Evolutionary conservation across 1,140 invertebrate genomes (phyloP), one percentile per base, ranked within the genome.

Genomic region (Heterodera schachtii): DNA sequence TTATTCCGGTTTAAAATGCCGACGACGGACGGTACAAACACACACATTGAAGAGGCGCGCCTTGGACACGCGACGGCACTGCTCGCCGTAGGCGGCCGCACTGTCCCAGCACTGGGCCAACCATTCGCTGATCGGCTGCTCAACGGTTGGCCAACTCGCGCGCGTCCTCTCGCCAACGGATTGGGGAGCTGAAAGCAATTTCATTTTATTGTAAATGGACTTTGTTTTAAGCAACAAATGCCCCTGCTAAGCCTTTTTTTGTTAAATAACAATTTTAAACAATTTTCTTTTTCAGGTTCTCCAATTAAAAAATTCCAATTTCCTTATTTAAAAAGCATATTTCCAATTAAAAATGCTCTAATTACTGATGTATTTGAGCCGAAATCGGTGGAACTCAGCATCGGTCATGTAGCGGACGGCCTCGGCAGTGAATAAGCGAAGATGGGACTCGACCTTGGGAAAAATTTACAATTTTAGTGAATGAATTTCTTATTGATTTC

Each of bases 381-480:
- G 46, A 21, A 69, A 41, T 47, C 41, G 9, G 76, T 43, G 11
- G 44, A 78, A 70, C 21, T 66, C 70, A 43, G 46, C 60, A 0
- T 66, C 64, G 9, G 43, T 70, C 44, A 78, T 70, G 21, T 78
- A 41, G 47, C 66, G 47, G 21, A 66, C 64, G 47, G 66, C 66
- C 49, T 78, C 76, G 21, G 7, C 21, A 46, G 70, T 47, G 47
- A 78, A 78, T 2, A 78, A 64, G 3, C 76, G 52, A 4, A 78
- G 41, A 78, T 78, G 76, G 2, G 76, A 64, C 49, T 78, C 64
- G 21, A 70, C 76, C 57, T 60, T 49, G 4, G 9, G 47, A 49
- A 9, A 6, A 9, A 49, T 49, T 49, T 4, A 49, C 4, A 9
- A 49, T 6, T 49, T 49, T 6, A 49, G 47, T 6, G 4, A 49